phyloP scores from a whole-genome alignment of 2,113 vertebrate genomes.

The Pluvialis apricaria region DNA sequence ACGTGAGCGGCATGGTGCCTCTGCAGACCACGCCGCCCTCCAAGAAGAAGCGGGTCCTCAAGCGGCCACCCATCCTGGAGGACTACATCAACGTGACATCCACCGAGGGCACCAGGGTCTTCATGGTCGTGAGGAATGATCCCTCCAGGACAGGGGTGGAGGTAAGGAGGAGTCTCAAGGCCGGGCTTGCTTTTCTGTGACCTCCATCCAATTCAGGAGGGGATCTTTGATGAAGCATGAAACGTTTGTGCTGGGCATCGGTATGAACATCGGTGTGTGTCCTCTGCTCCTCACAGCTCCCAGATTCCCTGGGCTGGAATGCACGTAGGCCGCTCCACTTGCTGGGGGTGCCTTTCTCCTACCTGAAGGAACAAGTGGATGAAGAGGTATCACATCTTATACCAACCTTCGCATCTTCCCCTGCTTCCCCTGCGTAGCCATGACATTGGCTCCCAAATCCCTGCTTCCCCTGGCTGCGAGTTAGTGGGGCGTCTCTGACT shows the following conservation, averaged over 20 bases:
- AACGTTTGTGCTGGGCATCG: not conserved
- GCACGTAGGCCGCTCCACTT: conserved; percentile 77
- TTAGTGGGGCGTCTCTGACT: not conserved
- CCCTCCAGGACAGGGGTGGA: conserved; percentile 23
- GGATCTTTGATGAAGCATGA: not conserved
- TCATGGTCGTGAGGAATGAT: conserved; percentile 80
- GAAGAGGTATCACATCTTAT: conserved; percentile 73
- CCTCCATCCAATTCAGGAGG: not conserved
- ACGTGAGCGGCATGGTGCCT: conserved; percentile 42
- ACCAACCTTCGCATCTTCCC: not conserved
- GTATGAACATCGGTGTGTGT: rapidly evolving
- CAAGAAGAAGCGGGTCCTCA: conserved; percentile 66
- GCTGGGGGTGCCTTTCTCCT: conserved; percentile 81
- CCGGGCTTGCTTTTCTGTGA: not conserved
- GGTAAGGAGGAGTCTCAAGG: conserved; percentile 2
- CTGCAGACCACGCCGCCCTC: conserved; percentile 31
- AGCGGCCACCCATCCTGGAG: conserved; percentile 83
- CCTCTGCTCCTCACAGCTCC: conserved; percentile 51
- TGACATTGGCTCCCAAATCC: not conserved
- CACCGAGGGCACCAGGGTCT: conserved; percentile 80
- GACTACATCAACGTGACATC: conserved; percentile 92
- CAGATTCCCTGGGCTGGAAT: conserved; percentile 59
- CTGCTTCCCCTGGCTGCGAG: rapidly evolving
- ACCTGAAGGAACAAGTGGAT: conserved; percentile 83
- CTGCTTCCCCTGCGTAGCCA: not conserved